Conservation (phyloP, 2,797 vertebrate genomes). For the Cynopterus sphinx region DNA sequence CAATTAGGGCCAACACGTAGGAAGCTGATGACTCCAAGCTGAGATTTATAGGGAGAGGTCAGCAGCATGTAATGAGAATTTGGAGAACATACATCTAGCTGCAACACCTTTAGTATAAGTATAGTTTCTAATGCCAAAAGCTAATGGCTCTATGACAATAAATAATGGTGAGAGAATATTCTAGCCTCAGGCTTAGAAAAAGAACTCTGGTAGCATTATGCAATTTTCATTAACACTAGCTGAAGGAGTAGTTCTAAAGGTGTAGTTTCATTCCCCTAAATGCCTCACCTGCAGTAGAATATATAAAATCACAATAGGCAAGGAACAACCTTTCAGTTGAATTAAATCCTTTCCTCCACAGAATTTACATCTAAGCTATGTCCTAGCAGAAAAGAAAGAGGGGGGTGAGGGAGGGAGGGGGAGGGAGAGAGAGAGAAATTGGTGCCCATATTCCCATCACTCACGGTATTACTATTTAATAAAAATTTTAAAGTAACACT, state of each 20-base stretch:
- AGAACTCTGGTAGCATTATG: constrained; percentile 8
- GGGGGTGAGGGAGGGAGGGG: no score
- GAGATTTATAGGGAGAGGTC: constrained; percentile 75
- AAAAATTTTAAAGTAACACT: background rate
- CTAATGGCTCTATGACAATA: constrained; percentile 70
- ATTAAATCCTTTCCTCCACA: background rate
- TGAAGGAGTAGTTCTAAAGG: constrained; percentile 12
- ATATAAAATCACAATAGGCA: background rate
- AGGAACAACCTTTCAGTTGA: background rate
- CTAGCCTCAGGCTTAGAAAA: constrained; percentile 45
- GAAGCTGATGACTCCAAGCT: constrained; percentile 66
- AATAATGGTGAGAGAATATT: constrained; percentile 64
- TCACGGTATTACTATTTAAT: background rate
- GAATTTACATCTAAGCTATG: background rate
- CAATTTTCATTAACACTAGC: constrained; percentile 43
- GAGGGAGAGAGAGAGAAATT: background rate
- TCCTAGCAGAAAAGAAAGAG: background rate
- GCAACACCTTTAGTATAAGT: constrained; percentile 68
- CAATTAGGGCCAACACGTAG: constrained; percentile 76
- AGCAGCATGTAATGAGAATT: constrained; percentile 75
- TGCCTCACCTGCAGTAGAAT: background rate
- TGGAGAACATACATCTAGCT: constrained; percentile 69
- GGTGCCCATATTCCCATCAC: background rate
- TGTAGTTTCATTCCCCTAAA: background rate
- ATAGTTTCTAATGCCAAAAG: constrained; percentile 72